phyloP scores from a whole-genome alignment of 2,797 vertebrate genomes.

The Rhadinocentrus ornatus region DNA sequence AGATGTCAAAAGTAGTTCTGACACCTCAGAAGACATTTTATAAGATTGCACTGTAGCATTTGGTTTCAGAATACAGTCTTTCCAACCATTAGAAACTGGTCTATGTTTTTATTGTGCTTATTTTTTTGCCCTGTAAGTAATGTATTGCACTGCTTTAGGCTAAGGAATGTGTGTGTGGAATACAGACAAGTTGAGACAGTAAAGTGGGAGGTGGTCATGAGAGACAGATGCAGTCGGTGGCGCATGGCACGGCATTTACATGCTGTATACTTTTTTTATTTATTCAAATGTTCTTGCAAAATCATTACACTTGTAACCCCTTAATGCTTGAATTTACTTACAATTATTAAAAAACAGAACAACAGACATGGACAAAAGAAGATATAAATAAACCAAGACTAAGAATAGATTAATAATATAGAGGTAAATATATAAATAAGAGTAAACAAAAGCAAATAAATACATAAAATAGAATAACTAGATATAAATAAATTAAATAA shows the following conservation, averaged over 20 bases:
- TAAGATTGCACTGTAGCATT: background rate
- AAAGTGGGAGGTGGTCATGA: constrained; percentile 30
- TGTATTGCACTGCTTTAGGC: constrained; percentile 56
- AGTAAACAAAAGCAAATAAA: too few species aligned
- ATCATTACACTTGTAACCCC: background rate
- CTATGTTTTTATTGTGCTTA: background rate
- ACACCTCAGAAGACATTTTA: background rate
- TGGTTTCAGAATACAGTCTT: background rate
- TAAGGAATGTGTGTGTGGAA: constrained; percentile 74
- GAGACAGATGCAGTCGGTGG: background rate
- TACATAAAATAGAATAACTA: too few species aligned
- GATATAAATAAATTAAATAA: too few species aligned
- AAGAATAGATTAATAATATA: too few species aligned
- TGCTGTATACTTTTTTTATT: background rate
- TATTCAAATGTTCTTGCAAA: background rate
- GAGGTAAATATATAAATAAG: too few species aligned
- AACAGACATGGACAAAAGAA: too few species aligned
- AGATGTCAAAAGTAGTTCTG: background rate
- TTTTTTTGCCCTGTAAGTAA: constrained; percentile 25
- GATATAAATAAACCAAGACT: too few species aligned
- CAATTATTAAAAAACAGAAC: too few species aligned
- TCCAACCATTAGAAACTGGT: background rate
- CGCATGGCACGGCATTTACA: constrained; percentile 11
- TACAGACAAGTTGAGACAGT: constrained; percentile 69
- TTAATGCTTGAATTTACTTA: too few species aligned